These are phyloP conservation scores for Myodes glareolus DNA, from an alignment of 2,113 vertebrate species.

Conservation along the genomic window DNA sequence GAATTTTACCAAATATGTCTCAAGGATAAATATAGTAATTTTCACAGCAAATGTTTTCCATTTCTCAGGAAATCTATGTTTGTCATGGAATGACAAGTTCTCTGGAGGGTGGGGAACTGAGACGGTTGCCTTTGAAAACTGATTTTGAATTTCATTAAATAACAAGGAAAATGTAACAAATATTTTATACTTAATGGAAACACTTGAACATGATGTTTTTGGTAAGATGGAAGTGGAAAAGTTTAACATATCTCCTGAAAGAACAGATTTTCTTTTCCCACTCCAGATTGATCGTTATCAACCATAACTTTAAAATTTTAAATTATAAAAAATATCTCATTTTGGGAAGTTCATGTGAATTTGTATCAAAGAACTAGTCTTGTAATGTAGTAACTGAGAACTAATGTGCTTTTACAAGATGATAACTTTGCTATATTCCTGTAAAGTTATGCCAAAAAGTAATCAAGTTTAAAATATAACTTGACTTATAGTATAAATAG, in stretches of 20 bases:
- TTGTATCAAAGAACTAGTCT: conserved; percentile 67
- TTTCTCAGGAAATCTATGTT: conserved; percentile 84
- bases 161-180: conserved; percentile 79
- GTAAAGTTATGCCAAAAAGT: conserved; percentile 63
- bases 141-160: conserved; percentile 80
- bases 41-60: conserved; percentile 84
- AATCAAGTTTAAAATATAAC: conserved; percentile 74
- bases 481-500: conserved; percentile 61
- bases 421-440: conserved; percentile 67
- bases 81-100: conserved; percentile 81
- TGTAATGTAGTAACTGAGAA: conserved; percentile 69
- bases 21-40: conserved; percentile 83
- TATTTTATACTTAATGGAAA: conserved; percentile 78
- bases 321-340: conserved; percentile 77
- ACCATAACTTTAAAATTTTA: conserved; percentile 73
- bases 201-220: conserved; percentile 74
- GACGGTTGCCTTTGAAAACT: conserved; percentile 78
- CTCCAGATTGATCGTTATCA: conserved; percentile 69
- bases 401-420: conserved; percentile 78
- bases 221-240: conserved; percentile 65
- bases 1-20: conserved; percentile 84
- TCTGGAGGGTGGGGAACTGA: conserved; percentile 70
- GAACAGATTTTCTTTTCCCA: conserved; percentile 77
- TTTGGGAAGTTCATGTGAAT: conserved; percentile 70
- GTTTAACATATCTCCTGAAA: conserved; percentile 68